Base-by-base conservation (phyloP, 2,797 vertebrate species). In the Microctenopoma stevenorrisi region DNA sequence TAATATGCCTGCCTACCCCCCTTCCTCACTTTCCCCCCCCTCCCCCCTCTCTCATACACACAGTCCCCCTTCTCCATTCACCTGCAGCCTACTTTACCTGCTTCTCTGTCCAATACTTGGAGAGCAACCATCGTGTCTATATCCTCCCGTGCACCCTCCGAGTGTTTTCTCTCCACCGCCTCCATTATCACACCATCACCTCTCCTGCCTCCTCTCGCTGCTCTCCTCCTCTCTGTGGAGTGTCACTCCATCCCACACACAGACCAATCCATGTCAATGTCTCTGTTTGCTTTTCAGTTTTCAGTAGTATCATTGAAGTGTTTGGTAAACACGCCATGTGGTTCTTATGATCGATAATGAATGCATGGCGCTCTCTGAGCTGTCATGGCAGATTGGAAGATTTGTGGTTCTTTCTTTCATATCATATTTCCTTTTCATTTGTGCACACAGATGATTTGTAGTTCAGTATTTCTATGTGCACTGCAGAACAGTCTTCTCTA, bases 1-100 rank as follows among this genome's bases (percentile, higher is more conserved):
- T 98, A 97, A 98, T 98, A 95, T 84, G 78, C 80, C 81, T 75
- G 72, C 88, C 83, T 56, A 30, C 66, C 63, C 70, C 64, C 74
- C 38, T 11, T 22, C 52, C 14, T 50, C 56, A 40, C 63, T 44
- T 52, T 22, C 40, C 50, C 22, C 22, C 55, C 59, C 64, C 65
- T 58, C 63, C 59, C 42, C 68, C 59, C 57, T 11, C 57, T 57
- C 64, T 47, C 62, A 49, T 48, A 57, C 72, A 63, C 66, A 63
- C 59, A 30, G 1, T 12, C 40, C 68, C 60, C 49, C 74, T 59
- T 74, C 55, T 54, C 61, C 69, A 44, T 70, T 87, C 85, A 91
- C 88, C 91, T 90, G 76, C 84, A 83, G 82, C 79, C 68, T 69
- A 54, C 83, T 81, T 80, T 76, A 84, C 86, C 86, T 89, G 78